Evolutionary conservation across 2,888 invertebrate species (phyloP).

Genomic region (Apotomis capreana): DNA sequence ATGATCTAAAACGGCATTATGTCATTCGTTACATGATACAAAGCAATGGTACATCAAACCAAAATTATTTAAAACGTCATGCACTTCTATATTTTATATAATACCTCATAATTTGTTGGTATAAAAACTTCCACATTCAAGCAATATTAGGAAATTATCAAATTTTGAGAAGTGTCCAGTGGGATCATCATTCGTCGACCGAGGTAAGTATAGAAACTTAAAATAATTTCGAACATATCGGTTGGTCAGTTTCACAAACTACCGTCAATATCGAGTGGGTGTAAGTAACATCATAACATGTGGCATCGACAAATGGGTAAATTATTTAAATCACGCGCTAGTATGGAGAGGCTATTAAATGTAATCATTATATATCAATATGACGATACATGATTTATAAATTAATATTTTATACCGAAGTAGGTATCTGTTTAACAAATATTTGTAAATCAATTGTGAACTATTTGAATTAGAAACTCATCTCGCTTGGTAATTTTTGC

Average conservation of each 20-base stretch:
- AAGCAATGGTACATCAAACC: no score
- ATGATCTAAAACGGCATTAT: no score
- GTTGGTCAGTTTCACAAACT: slow-evolving; percentile 41
- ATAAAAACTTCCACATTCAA: no score
- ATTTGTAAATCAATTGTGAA: background rate
- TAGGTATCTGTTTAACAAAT: background rate
- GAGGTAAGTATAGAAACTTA: background rate
- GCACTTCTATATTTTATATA: no score
- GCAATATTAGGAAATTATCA: no score
- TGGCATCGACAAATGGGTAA: slow-evolving; percentile 66
- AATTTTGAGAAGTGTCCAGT: no score
- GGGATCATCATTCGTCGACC: no score
- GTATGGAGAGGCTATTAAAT: slow-evolving; percentile 18
- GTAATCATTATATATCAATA: slow-evolving; percentile 21
- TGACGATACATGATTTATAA: slow-evolving; percentile 27
- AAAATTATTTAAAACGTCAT: no score
- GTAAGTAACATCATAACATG: slow-evolving; percentile 61
- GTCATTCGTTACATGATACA: no score
- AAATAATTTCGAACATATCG: slow-evolving; percentile 28
- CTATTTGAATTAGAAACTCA: background rate
- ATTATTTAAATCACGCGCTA: slow-evolving; percentile 66
- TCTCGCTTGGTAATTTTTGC: no score
- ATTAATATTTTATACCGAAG: background rate
- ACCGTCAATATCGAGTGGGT: slow-evolving; percentile 44
- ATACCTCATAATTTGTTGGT: no score